A percentile compares a stretch with the other conserved stretches of the same genome.
Evolutionary conservation across 2,797 vertebrate genomes (phyloP).

Genomic region (Cercopithecus mitis): DNA sequence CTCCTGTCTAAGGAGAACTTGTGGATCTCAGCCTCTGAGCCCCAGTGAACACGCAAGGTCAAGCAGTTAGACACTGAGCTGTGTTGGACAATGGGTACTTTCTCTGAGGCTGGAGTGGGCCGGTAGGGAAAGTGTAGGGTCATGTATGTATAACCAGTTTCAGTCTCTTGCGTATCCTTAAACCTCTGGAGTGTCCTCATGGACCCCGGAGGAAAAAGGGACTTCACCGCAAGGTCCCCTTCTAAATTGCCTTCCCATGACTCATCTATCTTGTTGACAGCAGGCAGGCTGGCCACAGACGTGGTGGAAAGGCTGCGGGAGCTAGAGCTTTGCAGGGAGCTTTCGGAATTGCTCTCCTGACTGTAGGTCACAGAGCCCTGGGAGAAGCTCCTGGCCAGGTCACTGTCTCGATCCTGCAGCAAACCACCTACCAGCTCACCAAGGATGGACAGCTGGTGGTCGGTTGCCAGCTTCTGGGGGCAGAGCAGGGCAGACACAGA

Average conservation of each 20-base stretch:
- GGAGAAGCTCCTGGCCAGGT: not conserved
- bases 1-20: not conserved
- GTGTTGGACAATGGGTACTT: not conserved
- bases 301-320: not conserved
- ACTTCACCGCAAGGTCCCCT: rapidly evolving
- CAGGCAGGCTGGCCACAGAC: not conserved
- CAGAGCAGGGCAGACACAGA: rapidly evolving
- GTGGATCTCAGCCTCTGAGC: not conserved
- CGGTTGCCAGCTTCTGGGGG: not conserved
- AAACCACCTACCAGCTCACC: not conserved
- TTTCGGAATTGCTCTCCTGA: not conserved
- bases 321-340: not conserved
- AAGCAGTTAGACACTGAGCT: not conserved
- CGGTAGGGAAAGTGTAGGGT: rapidly evolving
- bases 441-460: not conserved
- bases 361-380: rapidly evolving
- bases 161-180: not conserved
- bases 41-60: not conserved
- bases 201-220: not conserved
- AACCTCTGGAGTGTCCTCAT: not conserved
- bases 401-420: not conserved
- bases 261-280: rapidly evolving
- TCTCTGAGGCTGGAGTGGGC: rapidly evolving
- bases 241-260: not conserved
- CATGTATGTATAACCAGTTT: rapidly evolving